Evolutionary conservation across 2,113 vertebrate species (phyloP).

Genomic region (Pollimyrus isidori): DNA sequence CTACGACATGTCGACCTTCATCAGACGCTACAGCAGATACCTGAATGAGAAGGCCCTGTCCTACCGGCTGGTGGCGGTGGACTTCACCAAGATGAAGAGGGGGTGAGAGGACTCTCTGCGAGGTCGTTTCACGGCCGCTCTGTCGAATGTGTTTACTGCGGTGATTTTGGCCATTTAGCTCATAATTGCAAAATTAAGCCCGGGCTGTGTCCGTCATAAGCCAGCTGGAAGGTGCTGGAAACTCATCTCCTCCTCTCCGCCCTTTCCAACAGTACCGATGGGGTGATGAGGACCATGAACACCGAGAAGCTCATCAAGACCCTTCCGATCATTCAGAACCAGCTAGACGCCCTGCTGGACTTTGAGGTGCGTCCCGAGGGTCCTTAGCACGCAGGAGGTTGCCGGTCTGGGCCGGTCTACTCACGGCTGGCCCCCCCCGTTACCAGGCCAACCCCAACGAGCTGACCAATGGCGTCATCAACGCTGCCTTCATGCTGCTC

Average conservation of each 20-base stretch:
- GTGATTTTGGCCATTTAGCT: neutral
- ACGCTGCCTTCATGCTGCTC: constrained; percentile 92
- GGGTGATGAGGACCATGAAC: constrained; percentile 94
- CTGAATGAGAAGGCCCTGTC: constrained; percentile 96
- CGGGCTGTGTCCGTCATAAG: neutral
- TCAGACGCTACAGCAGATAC: constrained; percentile 91
- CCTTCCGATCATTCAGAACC: constrained; percentile 90
- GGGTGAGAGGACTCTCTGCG: constrained; percentile 64
- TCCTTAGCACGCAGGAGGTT: neutral
- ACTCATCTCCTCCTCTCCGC: neutral
- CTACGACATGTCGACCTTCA: constrained; percentile 88
- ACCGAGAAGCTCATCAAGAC: constrained; percentile 93
- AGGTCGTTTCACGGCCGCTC: neutral
- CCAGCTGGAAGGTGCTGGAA: neutral
- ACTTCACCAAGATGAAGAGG: constrained; percentile 94
- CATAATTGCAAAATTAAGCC: neutral
- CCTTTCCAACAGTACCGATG: constrained; percentile 67
- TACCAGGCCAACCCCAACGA: constrained; percentile 90
- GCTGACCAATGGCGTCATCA: constrained; percentile 94
- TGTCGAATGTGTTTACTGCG: neutral
- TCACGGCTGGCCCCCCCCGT: neutral
- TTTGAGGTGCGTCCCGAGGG: constrained; percentile 74
- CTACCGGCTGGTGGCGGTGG: constrained; percentile 91
- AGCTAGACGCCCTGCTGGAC: constrained; percentile 90
- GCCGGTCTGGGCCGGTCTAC: neutral